Evolutionary conservation across 2,113 vertebrate genomes (phyloP).

Genomic region (Dendrocopos noguchii): DNA sequence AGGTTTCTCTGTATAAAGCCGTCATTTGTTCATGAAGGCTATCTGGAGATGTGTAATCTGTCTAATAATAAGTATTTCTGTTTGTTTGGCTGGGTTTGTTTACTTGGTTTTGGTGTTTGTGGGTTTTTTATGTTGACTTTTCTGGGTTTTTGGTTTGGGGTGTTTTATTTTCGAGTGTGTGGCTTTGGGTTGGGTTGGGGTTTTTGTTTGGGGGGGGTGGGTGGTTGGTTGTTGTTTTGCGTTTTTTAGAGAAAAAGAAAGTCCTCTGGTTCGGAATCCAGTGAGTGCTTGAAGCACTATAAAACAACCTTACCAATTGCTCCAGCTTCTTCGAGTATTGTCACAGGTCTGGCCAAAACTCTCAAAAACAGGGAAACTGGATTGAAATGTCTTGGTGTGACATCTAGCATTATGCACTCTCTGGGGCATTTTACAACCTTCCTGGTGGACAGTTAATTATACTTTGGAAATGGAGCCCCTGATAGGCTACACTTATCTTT

Average conservation of each 20-base stretch:
- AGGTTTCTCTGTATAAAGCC: background rate
- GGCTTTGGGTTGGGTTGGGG: background rate
- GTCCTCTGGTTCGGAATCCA: background rate
- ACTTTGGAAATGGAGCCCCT: background rate
- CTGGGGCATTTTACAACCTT: background rate
- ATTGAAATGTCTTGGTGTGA: background rate
- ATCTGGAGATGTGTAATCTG: background rate
- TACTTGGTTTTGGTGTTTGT: no score
- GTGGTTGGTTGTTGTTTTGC: background rate
- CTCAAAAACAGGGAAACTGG: background rate
- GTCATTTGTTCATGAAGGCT: background rate
- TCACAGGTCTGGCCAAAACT: background rate
- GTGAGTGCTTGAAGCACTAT: background rate
- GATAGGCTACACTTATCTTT: background rate
- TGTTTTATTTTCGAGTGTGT: no score
- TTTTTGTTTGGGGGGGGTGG: background rate
- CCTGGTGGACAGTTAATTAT: background rate
- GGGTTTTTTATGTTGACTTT: background rate
- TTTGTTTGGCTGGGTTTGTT: no score
- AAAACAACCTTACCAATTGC: background rate
- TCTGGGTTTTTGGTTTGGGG: background rate
- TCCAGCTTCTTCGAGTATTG: background rate
- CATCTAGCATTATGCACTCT: background rate
- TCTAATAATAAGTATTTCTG: background rate
- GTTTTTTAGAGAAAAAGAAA: background rate